Percentiles rank a stretch among this genome's conserved stretches.
Evolutionary conservation across 2,888 invertebrate genomes (phyloP).

Genomic region (Cacoxenus indagator): DNA sequence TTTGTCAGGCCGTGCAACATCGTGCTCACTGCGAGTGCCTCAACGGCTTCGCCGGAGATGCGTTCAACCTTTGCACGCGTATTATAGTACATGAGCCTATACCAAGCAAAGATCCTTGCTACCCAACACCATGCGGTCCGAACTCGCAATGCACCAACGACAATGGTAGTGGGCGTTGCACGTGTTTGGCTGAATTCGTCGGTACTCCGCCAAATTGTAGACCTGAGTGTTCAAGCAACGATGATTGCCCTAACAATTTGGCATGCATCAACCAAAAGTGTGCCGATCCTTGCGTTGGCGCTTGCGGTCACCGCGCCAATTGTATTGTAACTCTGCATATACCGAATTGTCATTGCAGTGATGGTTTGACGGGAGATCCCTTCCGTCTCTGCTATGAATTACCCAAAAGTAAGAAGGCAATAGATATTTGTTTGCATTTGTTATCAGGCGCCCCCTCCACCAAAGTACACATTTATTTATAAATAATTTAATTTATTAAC

Average conservation of each 20-base stretch:
- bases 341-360: slow-evolving; percentile 80
- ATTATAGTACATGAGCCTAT: slow-evolving; percentile 54
- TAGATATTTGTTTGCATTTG: slow-evolving; percentile 52
- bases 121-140: slow-evolving; percentile 83
- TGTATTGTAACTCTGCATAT: slow-evolving; percentile 83
- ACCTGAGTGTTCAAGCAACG: slow-evolving; percentile 80
- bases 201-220: slow-evolving; percentile 81
- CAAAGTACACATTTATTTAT: neutral
- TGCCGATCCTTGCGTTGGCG: slow-evolving; percentile 81
- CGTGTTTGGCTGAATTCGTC: slow-evolving; percentile 78
- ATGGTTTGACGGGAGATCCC: slow-evolving; percentile 81
- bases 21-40: slow-evolving; percentile 83
- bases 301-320: slow-evolving; percentile 81
- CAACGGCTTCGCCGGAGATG: slow-evolving; percentile 79
- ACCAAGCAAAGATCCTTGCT: slow-evolving; percentile 74
- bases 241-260: slow-evolving; percentile 78
- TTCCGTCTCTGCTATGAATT: slow-evolving; percentile 75
- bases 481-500: slow-evolving; percentile 6
- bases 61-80: slow-evolving; percentile 76
- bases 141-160: slow-evolving; percentile 80
- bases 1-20: slow-evolving; percentile 83
- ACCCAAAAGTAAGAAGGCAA: slow-evolving; percentile 60
- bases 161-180: slow-evolving; percentile 76
- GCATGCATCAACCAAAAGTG: slow-evolving; percentile 83
- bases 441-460: neutral